These are phyloP conservation scores for Stenchaetothrips biformis DNA, from an alignment of 2,888 invertebrate species.

Conservation along the genomic window DNA sequence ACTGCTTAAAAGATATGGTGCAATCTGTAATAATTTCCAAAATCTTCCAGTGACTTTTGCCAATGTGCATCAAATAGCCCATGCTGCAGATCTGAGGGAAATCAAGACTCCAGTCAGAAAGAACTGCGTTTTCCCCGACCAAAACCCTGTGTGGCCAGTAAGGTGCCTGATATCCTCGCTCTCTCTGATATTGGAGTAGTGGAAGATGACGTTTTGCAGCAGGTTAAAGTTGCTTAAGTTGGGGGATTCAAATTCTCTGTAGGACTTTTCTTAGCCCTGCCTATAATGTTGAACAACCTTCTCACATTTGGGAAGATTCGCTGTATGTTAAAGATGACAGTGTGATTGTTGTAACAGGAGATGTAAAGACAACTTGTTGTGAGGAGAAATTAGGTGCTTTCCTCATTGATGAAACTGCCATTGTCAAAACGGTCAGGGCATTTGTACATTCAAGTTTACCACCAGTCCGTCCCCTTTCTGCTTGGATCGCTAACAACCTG, in stretches of 20 bases:
- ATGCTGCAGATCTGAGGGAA: no score
- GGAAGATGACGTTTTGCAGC: not conserved
- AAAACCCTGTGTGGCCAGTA: not conserved
- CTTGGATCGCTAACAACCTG: not conserved
- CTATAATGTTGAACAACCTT: not conserved
- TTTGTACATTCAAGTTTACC: not conserved
- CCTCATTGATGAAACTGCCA: not conserved
- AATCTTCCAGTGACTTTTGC: not conserved
- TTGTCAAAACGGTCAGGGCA: not conserved
- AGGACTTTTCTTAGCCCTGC: not conserved
- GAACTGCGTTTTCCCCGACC: no score
- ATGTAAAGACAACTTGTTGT: not conserved
- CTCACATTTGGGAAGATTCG: not conserved
- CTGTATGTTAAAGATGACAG: not conserved
- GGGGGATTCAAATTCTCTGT: not conserved
- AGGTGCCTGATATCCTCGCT: not conserved
- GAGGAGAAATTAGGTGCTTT: not conserved
- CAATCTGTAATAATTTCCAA: not conserved
- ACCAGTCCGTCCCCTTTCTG: not conserved
- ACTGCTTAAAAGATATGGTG: not conserved
- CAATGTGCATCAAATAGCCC: not conserved
- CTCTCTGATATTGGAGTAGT: not conserved
- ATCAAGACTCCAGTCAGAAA: not conserved
- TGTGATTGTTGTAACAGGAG: not conserved
- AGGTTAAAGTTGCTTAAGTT: not conserved